phyloP scores from a whole-genome alignment of 2,797 vertebrate genomes.

The Arrhamphus sclerolepis region DNA sequence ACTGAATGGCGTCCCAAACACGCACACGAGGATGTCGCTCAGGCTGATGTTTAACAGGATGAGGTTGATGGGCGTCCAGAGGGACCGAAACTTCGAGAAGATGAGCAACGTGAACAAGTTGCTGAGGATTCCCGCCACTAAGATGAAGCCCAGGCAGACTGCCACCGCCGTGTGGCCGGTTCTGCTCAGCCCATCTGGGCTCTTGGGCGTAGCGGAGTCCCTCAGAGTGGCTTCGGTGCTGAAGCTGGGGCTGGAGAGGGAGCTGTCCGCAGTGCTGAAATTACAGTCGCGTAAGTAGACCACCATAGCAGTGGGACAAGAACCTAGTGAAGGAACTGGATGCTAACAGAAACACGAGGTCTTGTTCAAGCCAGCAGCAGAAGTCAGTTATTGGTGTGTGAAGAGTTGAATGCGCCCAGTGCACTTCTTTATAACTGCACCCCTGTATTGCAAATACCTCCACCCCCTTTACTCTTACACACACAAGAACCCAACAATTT shows the following conservation, averaged over 20 bases:
- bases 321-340: conserved; percentile 15
- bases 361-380: background rate
- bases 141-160: conserved; percentile 77
- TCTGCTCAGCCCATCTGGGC: conserved; percentile 62
- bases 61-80: conserved; percentile 83
- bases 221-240: conserved; percentile 28
- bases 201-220: conserved; percentile 38
- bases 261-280: conserved; percentile 73
- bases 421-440: conserved; percentile 37
- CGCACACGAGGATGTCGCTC: conserved; percentile 83
- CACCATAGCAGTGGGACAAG: conserved; percentile 62
- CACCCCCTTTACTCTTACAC: conserved; percentile 1
- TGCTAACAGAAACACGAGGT: background rate
- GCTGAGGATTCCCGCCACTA: conserved; percentile 75
- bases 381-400: conserved; percentile 2
- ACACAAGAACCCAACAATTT: background rate
- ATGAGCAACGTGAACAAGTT: conserved; percentile 77
- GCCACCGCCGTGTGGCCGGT: conserved; percentile 78
- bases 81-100: conserved; percentile 77
- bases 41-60: conserved; percentile 82
- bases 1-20: conserved; percentile 82
- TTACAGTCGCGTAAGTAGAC: conserved; percentile 49
- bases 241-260: conserved; percentile 31
- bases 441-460: conserved; percentile 9
- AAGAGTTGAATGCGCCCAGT: conserved; percentile 11